A percentile compares a stretch with the other conserved stretches of the same genome.
phyloP scores from a whole-genome alignment of 2,797 vertebrate genomes.

The Oreortyx pictus region DNA sequence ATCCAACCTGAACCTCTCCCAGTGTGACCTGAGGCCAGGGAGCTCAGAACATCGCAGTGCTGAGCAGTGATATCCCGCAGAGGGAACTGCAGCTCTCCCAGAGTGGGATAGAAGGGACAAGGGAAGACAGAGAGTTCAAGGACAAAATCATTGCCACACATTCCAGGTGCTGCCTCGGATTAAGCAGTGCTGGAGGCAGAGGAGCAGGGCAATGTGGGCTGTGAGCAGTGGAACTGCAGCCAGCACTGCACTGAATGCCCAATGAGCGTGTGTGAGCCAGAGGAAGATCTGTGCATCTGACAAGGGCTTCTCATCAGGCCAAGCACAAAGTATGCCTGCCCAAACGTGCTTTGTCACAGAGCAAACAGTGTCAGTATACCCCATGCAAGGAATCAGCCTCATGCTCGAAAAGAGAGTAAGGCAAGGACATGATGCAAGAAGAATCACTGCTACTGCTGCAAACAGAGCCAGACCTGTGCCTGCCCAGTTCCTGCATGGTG shows the following conservation, averaged over 20 bases:
- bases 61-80: not conserved
- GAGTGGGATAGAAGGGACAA: too few relatives aligned
- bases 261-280: not conserved
- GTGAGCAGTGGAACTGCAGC: not conserved
- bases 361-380: not conserved
- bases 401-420: not conserved
- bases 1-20: too few relatives aligned
- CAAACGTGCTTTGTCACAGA: not conserved
- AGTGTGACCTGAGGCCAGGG: too few relatives aligned
- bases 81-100: not conserved
- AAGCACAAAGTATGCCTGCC: not conserved
- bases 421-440: not conserved
- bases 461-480: not conserved
- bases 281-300: not conserved
- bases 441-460: not conserved
- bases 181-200: not conserved
- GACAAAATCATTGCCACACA: not conserved
- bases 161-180: rapidly evolving
- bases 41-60: not conserved
- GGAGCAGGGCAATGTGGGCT: not conserved
- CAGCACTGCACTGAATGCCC: not conserved
- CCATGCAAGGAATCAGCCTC: not conserved
- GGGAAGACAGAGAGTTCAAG: not conserved
- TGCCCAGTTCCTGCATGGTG: rapidly evolving
- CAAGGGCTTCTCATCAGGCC: not conserved